A percentile compares a stretch with the other conserved stretches of the same genome.
Conservation (phyloP, 2,113 vertebrate genomes). For the Phyllostomus hastatus region DNA sequence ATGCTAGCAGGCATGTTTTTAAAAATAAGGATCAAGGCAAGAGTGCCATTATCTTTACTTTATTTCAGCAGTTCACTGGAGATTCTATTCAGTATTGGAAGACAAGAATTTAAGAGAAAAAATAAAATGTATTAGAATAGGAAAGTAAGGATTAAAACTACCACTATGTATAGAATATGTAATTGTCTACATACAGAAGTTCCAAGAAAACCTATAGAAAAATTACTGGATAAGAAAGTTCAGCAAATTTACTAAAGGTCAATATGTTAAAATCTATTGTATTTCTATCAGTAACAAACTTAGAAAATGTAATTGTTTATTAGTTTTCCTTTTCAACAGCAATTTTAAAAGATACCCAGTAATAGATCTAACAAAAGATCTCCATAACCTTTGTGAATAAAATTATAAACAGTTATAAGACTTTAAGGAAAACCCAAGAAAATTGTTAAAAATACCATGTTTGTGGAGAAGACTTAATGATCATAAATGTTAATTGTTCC, state of each 20-base stretch:
- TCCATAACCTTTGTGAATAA: not conserved
- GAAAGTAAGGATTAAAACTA: not conserved
- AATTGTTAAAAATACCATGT: not conserved
- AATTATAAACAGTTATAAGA: conserved; percentile 6
- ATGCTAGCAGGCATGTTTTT: not conserved
- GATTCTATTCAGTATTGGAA: not conserved
- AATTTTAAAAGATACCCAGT: not conserved
- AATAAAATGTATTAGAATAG: not conserved
- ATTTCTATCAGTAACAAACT: not conserved
- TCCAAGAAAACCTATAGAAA: not conserved
- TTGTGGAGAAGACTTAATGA: not conserved
- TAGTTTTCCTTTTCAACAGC: not conserved
- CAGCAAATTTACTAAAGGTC: conserved; percentile 17
- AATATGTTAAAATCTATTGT: not conserved
- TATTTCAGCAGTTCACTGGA: not conserved
- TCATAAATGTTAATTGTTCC: not conserved
- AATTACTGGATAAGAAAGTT: not conserved
- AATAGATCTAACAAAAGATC: not conserved
- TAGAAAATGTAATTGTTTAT: not conserved
- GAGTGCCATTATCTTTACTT: not conserved
- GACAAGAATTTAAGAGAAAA: not conserved
- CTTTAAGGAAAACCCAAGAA: not conserved
- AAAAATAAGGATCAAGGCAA: conserved; percentile 1
- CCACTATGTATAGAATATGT: not conserved
- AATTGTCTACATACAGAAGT: not conserved